phyloP scores from a whole-genome alignment of 2,888 invertebrate species.

The Tanytarsus gracilentus region DNA sequence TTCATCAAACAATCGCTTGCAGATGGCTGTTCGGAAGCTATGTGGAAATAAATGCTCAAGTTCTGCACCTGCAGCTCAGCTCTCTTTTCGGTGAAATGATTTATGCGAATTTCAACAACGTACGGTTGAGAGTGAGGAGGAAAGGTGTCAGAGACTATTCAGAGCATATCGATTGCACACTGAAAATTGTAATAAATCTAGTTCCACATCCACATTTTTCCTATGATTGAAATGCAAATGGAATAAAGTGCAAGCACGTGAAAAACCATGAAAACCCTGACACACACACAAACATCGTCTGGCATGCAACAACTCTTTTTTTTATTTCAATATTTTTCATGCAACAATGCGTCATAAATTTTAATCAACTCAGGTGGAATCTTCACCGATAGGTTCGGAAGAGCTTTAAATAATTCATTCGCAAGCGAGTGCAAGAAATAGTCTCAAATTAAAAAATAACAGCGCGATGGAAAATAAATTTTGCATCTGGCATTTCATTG shows the following conservation, averaged over 20 bases:
- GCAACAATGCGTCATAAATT: background rate
- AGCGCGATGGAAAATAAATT: too few relatives aligned
- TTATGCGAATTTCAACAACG: conserved; percentile 17
- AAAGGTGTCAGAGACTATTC: conserved; percentile 10
- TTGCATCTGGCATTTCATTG: too few relatives aligned
- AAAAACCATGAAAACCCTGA: background rate
- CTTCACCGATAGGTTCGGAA: too few relatives aligned
- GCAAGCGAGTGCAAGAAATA: too few relatives aligned
- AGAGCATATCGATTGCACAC: too few relatives aligned
- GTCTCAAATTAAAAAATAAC: too few relatives aligned
- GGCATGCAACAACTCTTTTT: conserved; percentile 9
- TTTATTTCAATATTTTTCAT: too few relatives aligned
- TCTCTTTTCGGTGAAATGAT: conserved; percentile 19
- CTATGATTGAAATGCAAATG: conserved; percentile 28
- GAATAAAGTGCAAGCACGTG: conserved; percentile 17
- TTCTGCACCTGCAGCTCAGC: background rate
- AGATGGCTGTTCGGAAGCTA: conserved; percentile 21
- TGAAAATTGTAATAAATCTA: conserved; percentile 28
- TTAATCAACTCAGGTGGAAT: too few relatives aligned
- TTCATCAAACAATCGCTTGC: conserved; percentile 25
- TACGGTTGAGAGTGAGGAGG: background rate
- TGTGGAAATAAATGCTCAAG: too few relatives aligned
- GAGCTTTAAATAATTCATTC: too few relatives aligned
- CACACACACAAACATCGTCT: too few relatives aligned
- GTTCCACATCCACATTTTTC: conserved; percentile 5